Percentiles rank a stretch among this genome's conserved stretches.
Evolutionary conservation across 2,113 vertebrate species (phyloP).

Genomic region (Garra rufa): DNA sequence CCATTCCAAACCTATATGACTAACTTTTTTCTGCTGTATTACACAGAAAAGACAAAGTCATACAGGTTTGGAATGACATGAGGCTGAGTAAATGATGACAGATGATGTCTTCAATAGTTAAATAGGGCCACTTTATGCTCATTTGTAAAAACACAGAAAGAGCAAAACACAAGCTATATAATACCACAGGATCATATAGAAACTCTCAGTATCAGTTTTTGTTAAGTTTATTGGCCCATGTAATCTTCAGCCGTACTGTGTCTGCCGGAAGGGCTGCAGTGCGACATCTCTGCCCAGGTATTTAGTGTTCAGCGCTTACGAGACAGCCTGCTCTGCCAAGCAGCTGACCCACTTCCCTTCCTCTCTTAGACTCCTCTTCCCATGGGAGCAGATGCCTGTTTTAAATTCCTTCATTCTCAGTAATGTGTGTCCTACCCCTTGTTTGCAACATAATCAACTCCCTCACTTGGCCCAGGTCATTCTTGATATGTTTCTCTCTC

Average conservation of each 20-base stretch:
- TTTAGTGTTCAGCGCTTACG: conserved; percentile 35
- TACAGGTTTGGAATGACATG: too few species aligned
- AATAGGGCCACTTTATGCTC: too few species aligned
- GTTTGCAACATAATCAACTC: background rate
- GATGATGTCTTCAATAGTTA: too few species aligned
- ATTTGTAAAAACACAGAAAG: too few species aligned
- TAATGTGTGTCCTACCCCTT: background rate
- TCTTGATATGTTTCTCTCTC: background rate
- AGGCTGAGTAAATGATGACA: too few species aligned
- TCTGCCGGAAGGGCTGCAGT: conserved; percentile 54
- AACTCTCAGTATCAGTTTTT: conserved; percentile 9
- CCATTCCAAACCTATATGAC: too few species aligned
- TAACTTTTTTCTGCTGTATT: too few species aligned
- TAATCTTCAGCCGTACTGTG: conserved; percentile 63
- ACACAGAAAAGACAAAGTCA: too few species aligned
- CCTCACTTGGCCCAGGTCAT: background rate
- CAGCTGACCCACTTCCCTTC: conserved; percentile 61
- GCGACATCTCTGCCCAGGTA: conserved; percentile 52
- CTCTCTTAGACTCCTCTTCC: conserved; percentile 28
- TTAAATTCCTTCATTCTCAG: conserved; percentile 12
- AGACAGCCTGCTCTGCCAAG: conserved; percentile 53
- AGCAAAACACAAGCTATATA: background rate
- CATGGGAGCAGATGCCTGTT: conserved; percentile 25
- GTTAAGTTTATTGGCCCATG: conserved; percentile 62
- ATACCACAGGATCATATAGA: background rate